Evolutionary conservation across 2,113 vertebrate genomes (phyloP), one percentile per base, ranked within the genome.

Genomic region (Rhinogobius similis): DNA sequence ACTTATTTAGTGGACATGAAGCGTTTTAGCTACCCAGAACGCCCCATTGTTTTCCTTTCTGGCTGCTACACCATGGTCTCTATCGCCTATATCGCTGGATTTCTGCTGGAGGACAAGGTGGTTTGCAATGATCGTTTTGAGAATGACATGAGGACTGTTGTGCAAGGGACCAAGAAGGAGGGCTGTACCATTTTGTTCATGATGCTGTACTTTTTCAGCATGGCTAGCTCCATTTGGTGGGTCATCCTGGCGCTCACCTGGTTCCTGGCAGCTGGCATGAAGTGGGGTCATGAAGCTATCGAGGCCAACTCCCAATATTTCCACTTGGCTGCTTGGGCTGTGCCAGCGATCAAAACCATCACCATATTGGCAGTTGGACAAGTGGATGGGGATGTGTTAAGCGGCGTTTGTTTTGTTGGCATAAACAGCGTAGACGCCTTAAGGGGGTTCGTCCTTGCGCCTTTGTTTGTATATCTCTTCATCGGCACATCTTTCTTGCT

Each of bases 171-270:
- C 1, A 98, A 98, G 75, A 95, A 96, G 65, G 96, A 98, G 83
- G 96, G 96, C 62, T 98, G 97, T 93, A 98, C 97, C 73, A 98
- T 98, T 66, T 95, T 98, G 79, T 98, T 98, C 89, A 98, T 98
- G 97, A 98, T 98, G 96, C 94, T 98, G 0, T 98, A 98, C 89
- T 98, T 98, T 92, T 98, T 98, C 65, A 93, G 96, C 91, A 98
- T 98, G 96, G 95, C 96, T 92, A 97, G 95, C 88, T 98, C 96
- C 16, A 96, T 98, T 88, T 98, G 96, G 96, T 98, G 96, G 96
- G 96, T 98, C 71, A 96, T 98, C 77, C 90, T 98, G 65, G 96
- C 96, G 2, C 95, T 98, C 74, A 98, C 96, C 77, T 98, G 96
- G 96, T 98, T 98, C 90, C 90, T 98, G 81, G 95, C 96, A 0